These are phyloP conservation scores for Kryptopterus vitreolus DNA, from an alignment of 2,797 vertebrate genomes.

Conservation along the genomic window DNA sequence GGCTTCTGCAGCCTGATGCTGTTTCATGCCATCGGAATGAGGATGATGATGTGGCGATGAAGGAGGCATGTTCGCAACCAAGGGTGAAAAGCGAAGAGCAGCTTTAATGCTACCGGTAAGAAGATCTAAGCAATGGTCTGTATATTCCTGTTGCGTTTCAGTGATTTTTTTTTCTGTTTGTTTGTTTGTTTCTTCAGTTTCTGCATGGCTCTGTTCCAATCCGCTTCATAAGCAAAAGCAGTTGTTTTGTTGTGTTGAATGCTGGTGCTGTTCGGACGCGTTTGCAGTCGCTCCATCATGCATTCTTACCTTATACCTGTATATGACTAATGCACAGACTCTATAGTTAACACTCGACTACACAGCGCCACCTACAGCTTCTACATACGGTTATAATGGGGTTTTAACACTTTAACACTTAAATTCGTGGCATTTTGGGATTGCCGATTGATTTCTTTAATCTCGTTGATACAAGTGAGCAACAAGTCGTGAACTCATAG, in stretches of 20 bases:
- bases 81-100: neutral
- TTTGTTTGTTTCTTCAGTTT: too few relatives aligned
- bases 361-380: neutral
- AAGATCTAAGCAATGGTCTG: neutral
- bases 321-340: slow-evolving; percentile 14
- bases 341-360: neutral
- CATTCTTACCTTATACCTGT: neutral
- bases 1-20: slow-evolving; percentile 21
- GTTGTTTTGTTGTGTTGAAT: too few relatives aligned
- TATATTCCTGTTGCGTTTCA: neutral
- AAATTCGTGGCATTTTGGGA: too few relatives aligned
- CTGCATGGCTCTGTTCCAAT: neutral
- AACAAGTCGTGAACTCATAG: too few relatives aligned
- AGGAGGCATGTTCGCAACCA: neutral
- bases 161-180: too few relatives aligned
- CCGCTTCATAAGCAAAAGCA: neutral
- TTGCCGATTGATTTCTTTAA: too few relatives aligned
- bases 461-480: too few relatives aligned
- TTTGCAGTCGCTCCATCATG: neutral
- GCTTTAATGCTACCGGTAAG: slow-evolving; percentile 30
- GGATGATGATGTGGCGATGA: slow-evolving; percentile 58
- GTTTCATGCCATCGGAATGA: slow-evolving; percentile 50
- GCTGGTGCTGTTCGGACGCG: too few relatives aligned
- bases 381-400: too few relatives aligned
- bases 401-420: neutral